These are phyloP conservation scores for Pelosia muscerda DNA, from an alignment of 2,888 invertebrate species.

Conservation along the genomic window DNA sequence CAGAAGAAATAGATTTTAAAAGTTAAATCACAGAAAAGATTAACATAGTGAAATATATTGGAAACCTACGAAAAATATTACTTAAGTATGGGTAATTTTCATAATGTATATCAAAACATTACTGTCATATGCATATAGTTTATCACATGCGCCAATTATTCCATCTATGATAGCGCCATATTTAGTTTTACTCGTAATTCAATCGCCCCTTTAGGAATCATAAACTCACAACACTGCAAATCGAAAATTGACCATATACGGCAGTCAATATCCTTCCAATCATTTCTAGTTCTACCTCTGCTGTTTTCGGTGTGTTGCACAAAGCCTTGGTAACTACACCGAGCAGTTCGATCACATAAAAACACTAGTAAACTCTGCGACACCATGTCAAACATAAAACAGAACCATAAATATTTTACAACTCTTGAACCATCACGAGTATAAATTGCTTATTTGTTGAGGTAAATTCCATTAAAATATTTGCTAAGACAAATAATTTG, in stretches of 20 bases:
- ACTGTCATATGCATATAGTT: background rate
- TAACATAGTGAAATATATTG: too few relatives aligned
- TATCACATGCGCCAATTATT: background rate
- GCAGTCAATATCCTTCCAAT: constrained; percentile 25
- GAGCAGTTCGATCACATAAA: constrained; percentile 64
- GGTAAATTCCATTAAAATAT: constrained; percentile 51
- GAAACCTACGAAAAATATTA: background rate
- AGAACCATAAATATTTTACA: constrained; percentile 69
- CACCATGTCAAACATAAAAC: constrained; percentile 64
- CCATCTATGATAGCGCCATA: constrained; percentile 3
- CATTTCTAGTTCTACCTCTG: constrained; percentile 32
- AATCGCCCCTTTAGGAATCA: constrained; percentile 10
- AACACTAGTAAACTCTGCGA: constrained; percentile 61
- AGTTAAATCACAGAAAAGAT: background rate
- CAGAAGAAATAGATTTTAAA: background rate
- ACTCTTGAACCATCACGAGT: constrained; percentile 63
- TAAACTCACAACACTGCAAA: constrained; percentile 20
- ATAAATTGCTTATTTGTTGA: constrained; percentile 60
- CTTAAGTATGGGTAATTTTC: too few relatives aligned
- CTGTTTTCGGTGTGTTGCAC: constrained; percentile 30
- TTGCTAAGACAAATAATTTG: constrained; percentile 53
- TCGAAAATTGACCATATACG: constrained; percentile 25
- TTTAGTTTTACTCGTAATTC: constrained; percentile 14
- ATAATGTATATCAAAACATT: background rate
- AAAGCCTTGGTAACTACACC: constrained; percentile 55